Percentiles rank a stretch among this genome's conserved stretches.
These are phyloP conservation scores for Nipponia nippon DNA, from an alignment of 2,113 vertebrate genomes.

Conservation along the genomic window DNA sequence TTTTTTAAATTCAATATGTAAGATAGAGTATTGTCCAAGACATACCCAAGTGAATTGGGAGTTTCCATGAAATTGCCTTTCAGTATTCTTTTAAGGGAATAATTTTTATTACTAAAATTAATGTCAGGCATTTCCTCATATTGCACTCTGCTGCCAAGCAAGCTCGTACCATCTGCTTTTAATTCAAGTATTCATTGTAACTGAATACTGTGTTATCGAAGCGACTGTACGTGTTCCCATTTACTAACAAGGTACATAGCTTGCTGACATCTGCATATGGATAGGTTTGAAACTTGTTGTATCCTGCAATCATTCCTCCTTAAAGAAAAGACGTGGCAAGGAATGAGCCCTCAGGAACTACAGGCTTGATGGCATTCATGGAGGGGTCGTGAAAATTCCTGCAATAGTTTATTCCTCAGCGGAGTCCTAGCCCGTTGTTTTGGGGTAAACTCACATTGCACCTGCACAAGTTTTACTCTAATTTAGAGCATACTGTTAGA, in stretches of 20 bases:
- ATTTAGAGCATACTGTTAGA: background rate
- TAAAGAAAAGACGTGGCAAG: background rate
- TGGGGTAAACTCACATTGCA: background rate
- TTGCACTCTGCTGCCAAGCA: background rate
- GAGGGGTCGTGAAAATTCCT: background rate
- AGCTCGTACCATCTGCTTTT: background rate
- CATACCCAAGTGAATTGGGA: background rate
- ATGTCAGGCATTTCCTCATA: background rate
- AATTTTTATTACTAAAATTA: background rate
- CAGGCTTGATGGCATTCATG: background rate
- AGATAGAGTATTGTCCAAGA: background rate
- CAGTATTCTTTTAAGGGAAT: background rate
- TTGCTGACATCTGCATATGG: slow-evolving; percentile 11
- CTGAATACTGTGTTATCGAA: background rate
- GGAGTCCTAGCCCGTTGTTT: background rate
- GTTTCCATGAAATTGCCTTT: background rate
- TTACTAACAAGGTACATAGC: background rate
- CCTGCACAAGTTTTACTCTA: background rate
- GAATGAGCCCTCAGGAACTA: slow-evolving; percentile 26
- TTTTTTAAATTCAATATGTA: background rate
- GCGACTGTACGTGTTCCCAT: background rate
- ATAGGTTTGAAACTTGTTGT: background rate
- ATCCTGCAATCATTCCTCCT: slow-evolving; percentile 4
- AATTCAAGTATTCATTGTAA: background rate
- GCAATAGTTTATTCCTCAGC: background rate